phyloP scores from a whole-genome alignment of 2,797 vertebrate genomes.

The Notolabrus celidotus region DNA sequence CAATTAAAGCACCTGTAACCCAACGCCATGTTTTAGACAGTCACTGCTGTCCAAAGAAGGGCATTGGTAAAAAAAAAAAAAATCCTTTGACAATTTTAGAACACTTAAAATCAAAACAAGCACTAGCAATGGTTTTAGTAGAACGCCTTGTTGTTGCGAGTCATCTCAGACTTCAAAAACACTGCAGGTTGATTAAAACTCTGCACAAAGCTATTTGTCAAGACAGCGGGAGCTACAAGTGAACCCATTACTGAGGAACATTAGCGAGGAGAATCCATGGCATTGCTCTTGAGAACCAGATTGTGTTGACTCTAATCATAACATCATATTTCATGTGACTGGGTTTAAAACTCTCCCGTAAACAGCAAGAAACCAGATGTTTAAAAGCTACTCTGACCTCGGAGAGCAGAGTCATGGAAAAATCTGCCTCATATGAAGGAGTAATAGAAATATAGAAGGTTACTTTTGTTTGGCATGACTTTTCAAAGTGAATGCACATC shows the following conservation, averaged over 20 bases:
- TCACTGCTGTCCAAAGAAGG: too few species aligned
- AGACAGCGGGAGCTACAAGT: background rate
- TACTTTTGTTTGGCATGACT: background rate
- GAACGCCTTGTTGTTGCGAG: background rate
- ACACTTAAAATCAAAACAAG: conserved; percentile 5
- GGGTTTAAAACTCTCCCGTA: conserved; percentile 8
- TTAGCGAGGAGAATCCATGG: conserved; percentile 7
- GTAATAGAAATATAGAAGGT: background rate
- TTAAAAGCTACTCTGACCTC: conserved; percentile 5
- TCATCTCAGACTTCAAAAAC: background rate
- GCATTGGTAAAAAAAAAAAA: too few species aligned
- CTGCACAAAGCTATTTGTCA: conserved; percentile 10
- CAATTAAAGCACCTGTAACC: too few species aligned
- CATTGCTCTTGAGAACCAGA: conserved; percentile 16
- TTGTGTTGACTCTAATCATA: conserved; percentile 16
- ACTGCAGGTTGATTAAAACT: conserved; percentile 20
- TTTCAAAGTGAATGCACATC: background rate
- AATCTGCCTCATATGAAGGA: background rate
- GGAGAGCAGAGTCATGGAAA: background rate
- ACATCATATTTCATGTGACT: conserved; percentile 30
- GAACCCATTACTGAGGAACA: conserved; percentile 30
- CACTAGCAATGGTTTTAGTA: too few species aligned
- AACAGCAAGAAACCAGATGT: conserved; percentile 17
- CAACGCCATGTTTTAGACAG: too few species aligned
- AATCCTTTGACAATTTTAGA: background rate